Percentiles rank a stretch among this genome's conserved stretches.
Conservation (phyloP, 2,797 vertebrate species). For the Chaenodraco wilsoni region DNA sequence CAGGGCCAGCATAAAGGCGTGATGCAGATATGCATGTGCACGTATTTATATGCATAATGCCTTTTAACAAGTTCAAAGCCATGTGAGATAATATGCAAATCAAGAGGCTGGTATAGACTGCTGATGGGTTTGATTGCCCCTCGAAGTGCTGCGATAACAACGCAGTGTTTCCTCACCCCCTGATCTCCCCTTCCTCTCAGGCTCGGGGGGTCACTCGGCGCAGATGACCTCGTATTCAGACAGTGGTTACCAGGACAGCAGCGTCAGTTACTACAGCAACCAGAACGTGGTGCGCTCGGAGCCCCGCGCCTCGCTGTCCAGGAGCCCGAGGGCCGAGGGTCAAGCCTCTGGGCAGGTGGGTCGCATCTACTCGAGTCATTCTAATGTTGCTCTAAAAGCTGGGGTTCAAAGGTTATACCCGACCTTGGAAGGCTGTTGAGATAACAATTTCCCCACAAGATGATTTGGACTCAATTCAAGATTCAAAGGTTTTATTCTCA, state of each 20-base stretch:
- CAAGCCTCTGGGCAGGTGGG: constrained; percentile 83
- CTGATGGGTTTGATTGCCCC: constrained; percentile 24
- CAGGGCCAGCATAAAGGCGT: constrained; percentile 39
- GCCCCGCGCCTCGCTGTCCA: constrained; percentile 87
- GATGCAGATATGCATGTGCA: constrained; percentile 35
- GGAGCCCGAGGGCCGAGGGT: constrained; percentile 83
- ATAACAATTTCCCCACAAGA: neutral
- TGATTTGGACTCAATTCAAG: neutral
- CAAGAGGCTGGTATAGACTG: neutral
- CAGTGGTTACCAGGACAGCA: constrained; percentile 97
- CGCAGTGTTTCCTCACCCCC: constrained; percentile 21
- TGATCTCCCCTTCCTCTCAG: constrained; percentile 69
- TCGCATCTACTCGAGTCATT: neutral
- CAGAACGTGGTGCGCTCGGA: constrained; percentile 91
- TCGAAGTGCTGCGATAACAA: neutral
- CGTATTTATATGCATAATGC: constrained; percentile 44
- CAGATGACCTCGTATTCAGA: constrained; percentile 98
- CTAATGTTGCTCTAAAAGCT: neutral
- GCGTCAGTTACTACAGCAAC: constrained; percentile 90
- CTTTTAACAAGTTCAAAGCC: constrained; percentile 47
- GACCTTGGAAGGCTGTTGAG: neutral
- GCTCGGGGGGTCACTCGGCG: constrained; percentile 92
- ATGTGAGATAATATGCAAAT: constrained; percentile 55
- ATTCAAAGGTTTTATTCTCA: too few relatives aligned
- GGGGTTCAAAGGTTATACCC: neutral